Evolutionary conservation across 2,888 invertebrate species (phyloP), one percentile per base, ranked within the genome.

Genomic region (Apotomis turbidana): DNA sequence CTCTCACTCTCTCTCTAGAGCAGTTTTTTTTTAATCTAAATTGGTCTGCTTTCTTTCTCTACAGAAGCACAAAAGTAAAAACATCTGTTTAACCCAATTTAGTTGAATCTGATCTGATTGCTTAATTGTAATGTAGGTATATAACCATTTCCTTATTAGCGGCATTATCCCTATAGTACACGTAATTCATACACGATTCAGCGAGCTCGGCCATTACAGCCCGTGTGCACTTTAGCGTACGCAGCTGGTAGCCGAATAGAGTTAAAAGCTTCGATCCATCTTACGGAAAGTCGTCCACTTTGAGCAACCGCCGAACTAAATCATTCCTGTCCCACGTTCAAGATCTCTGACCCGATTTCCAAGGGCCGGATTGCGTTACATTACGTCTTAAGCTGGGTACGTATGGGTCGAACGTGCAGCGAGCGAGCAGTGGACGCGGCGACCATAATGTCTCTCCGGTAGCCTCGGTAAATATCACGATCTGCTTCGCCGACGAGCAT

Each of bases 261-360:
- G 85, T 88, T 91, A 90, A 91, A 91, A 91, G 90, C 90, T 85
- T 88, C 89, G 86, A 90, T 90, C 89, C 88, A 89, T 91, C 90
- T 90, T 88, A 84, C 80, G 80, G 80, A 83, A 87, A 88, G 87
- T 88, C 87, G 88, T 88, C 86, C 87, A 90, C 87, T 89, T 87
- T 85, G 85, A 87, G 86, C 86, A 87, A 87, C 85, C 86, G 79
- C 84, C 84, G 85, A 87, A 87, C 86, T 89, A 87, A 88, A 88
- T 90, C 88, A 86, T 87, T 81, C 81, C 81, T 78, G 81, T 81
- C 80, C 79, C 80, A 78, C 81, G 81, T 76, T 84, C 82, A 80
- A 85, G 83, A 81, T 82, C 82, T 80, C 83, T 89, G 87, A 90
- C 89, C 89, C 86, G 86, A 88, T 87, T 88, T 83, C 84, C 81